phyloP scores from a whole-genome alignment of 2,888 invertebrate species.

The Brassicogethes aeneus region DNA sequence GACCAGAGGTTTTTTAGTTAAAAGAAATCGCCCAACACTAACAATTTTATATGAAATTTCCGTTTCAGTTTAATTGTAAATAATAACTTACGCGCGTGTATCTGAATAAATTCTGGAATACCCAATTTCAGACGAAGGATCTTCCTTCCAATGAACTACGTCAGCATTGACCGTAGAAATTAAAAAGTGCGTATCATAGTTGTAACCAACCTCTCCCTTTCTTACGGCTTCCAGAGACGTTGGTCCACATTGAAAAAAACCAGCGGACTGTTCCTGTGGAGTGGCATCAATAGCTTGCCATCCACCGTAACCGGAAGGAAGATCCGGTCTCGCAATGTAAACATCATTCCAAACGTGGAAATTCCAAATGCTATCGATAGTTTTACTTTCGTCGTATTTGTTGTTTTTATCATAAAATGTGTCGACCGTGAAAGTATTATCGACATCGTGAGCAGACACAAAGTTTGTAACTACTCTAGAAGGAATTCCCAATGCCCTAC shows the following conservation, averaged over 20 bases:
- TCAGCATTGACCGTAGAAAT: slow-evolving; percentile 80
- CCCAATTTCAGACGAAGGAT: slow-evolving; percentile 53
- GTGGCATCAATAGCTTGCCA: slow-evolving; percentile 87
- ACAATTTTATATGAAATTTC: too few relatives aligned
- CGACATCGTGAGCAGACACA: slow-evolving; percentile 79
- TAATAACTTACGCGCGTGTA: slow-evolving; percentile 57
- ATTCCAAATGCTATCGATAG: slow-evolving; percentile 77
- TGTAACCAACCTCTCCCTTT: slow-evolving; percentile 64
- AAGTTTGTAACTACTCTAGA: slow-evolving; percentile 74
- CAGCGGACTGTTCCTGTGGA: slow-evolving; percentile 69
- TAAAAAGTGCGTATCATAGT: slow-evolving; percentile 69
- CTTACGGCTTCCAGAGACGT: slow-evolving; percentile 69
- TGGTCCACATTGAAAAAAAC: slow-evolving; percentile 69
- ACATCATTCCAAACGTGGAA: slow-evolving; percentile 86
- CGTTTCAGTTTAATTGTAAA: neutral
- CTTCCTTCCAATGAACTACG: slow-evolving; percentile 67
- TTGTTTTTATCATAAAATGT: slow-evolving; percentile 60
- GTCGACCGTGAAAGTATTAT: slow-evolving; percentile 69
- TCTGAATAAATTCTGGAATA: slow-evolving; percentile 61
- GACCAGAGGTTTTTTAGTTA: slow-evolving; percentile 65
- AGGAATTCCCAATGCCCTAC: slow-evolving; percentile 72
- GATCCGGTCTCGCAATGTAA: slow-evolving; percentile 76
- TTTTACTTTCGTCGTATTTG: slow-evolving; percentile 56
- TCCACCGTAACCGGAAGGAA: slow-evolving; percentile 70
- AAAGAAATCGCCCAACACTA: slow-evolving; percentile 65